Base-by-base conservation (phyloP, 2,113 vertebrate species). In the Globicephala melas region DNA sequence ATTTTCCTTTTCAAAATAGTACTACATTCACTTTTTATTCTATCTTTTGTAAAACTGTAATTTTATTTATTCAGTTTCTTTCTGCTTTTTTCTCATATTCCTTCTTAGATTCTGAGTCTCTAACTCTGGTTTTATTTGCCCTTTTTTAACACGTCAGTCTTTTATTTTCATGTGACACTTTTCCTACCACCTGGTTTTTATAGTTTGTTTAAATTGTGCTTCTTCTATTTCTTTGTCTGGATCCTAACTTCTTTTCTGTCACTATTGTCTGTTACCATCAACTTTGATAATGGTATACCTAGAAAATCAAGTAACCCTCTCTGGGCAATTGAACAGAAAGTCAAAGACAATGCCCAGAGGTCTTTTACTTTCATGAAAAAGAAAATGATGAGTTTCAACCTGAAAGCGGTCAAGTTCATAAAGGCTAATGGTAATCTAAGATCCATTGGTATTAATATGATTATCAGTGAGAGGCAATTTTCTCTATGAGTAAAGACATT, bases 391-490 rank as follows among this genome's bases (percentile, higher is more conserved):
- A 62, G 53, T 89, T 96, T 91, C 86, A 93, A n/a, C 14, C 62
- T 58, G 20, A 95, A 89, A 83, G 8, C 8, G n/a, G 9, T 94
- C 55, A 73, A 62, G n/a, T 68, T 89, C 81, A 81, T 71, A 41
- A 74, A 94, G 62, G 80, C 76, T 53, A 80, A 81, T 65, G 83
- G 9, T n/a, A 68, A 79, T 77, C 73, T 80, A 55, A 74, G 9
- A 55, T 82, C 10, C 18, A 20, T 74, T 82, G n/a, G 11, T 25
- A 15, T 85, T 80, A 77, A 86, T 89, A 26, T 58, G 62, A 67
- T 79, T 50, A 94, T 53, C 73, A 73, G 76, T 95, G 84, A 90
- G 44, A 92, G 41, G 31, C 33, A 93, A 76, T 84, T 91, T 97
- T 89, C 71, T 95, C 70, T 90, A 12, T 21, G 44, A 94, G n/a